Percentiles rank a stretch among this genome's conserved stretches.
phyloP scores from a whole-genome alignment of 2,797 vertebrate genomes.

The Rhinogobio ventralis region DNA sequence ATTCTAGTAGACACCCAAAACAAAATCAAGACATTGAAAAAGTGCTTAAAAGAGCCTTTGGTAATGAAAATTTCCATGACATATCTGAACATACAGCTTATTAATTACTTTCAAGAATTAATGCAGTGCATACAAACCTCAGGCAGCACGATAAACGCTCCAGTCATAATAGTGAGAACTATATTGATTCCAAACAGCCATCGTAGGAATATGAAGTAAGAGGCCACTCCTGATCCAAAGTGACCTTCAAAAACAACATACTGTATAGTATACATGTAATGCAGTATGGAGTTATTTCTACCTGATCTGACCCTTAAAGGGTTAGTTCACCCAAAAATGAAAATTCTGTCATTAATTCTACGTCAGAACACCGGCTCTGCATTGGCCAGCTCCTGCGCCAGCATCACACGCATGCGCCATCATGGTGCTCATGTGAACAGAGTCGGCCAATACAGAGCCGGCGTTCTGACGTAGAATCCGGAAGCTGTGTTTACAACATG shows the following conservation, averaged over 20 bases:
- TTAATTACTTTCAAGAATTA: not conserved
- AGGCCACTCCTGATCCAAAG: conserved; percentile 97
- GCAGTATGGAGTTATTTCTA: not conserved
- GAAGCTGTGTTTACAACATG: no score
- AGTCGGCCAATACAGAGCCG: no score
- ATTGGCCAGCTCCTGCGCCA: no score
- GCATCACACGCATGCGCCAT: no score
- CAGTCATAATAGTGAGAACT: conserved; percentile 93
- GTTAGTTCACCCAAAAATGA: no score
- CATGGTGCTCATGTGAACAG: no score
- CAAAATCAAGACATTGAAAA: no score
- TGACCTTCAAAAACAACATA: conserved; percentile 82
- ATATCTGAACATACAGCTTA: not conserved
- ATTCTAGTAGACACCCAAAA: not conserved
- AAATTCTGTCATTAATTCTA: no score
- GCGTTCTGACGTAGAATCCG: no score
- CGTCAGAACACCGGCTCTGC: no score
- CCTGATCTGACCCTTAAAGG: not conserved
- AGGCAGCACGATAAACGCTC: conserved; percentile 94
- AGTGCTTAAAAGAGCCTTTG: no score
- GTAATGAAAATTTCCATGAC: no score
- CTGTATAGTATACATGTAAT: not conserved
- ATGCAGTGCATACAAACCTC: conserved; percentile 82
- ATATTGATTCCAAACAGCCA: conserved; percentile 98
- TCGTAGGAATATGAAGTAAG: conserved; percentile 97